Conservation (phyloP, 2,113 vertebrate genomes). For the Piprites chloris region DNA sequence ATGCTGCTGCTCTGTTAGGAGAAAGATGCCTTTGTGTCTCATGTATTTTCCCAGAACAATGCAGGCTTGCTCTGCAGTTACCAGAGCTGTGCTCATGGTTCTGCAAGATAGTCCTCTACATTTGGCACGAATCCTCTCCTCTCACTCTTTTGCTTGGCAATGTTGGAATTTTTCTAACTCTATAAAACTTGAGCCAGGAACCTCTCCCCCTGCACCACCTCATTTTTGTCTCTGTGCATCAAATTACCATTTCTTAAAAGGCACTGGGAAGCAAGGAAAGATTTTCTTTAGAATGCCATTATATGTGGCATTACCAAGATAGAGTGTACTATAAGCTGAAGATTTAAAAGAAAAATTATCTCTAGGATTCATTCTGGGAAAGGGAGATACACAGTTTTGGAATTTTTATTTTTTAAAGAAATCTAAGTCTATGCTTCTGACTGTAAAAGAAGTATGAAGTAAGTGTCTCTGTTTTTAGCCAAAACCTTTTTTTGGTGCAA, state of each 20-base stretch:
- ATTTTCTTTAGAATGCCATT: not conserved
- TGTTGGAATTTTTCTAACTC: not conserved
- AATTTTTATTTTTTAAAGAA: not conserved
- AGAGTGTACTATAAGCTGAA: not conserved
- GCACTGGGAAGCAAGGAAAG: not conserved
- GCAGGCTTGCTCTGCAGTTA: not conserved
- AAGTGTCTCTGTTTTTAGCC: slow-evolving; percentile 20
- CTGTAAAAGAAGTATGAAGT: slow-evolving; percentile 20
- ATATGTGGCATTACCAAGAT: not conserved
- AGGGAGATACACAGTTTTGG: not conserved
- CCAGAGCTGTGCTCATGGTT: not conserved
- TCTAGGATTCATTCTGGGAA: not conserved
- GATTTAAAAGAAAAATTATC: not conserved
- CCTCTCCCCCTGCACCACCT: not conserved
- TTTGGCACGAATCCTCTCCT: not conserved
- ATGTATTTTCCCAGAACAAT: not conserved
- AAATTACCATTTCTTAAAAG: slow-evolving; percentile 25
- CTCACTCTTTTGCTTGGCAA: not conserved
- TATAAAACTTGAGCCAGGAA: not conserved
- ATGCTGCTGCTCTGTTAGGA: not conserved
- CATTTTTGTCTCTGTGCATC: slow-evolving; percentile 15
- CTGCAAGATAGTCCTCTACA: not conserved
- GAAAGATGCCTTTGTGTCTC: not conserved
- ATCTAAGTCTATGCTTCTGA: not conserved
- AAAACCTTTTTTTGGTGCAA: slow-evolving; percentile 32